Evolutionary conservation across 2,888 invertebrate species (phyloP), one percentile per base, ranked within the genome.

Genomic region (Ophion ventricosus): DNA sequence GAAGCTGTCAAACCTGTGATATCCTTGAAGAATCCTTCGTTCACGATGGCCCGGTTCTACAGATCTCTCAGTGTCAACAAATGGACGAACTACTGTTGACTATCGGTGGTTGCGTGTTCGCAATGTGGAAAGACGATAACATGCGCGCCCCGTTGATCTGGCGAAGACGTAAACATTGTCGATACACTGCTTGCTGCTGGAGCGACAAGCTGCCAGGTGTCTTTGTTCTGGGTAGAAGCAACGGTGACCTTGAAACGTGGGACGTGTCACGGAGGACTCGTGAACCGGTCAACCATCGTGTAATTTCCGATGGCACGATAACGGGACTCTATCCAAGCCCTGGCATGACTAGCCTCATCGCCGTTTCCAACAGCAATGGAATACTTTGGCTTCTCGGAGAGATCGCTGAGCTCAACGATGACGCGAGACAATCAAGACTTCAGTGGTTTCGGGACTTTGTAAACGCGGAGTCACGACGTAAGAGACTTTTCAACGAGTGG

Each of bases 221-320:
- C 35, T 94, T 98, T 85, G 96, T 96, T 89, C 93, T 97, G 61
- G 94, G 96, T 0, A 95, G 96, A 26, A 94, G 94, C 7, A 96
- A 97, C 93, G 98, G 98, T 1, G 95, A 94, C 83, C 93, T 97
- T 23, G 97, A 98, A 92, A 95, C 96, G 3, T 98, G 98, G 98
- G 96, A 97, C 93, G 93, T 98, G 75, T 93, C 96, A 82, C 93
- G 95, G 77, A 94, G 95, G 89, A 96, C 96, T 84, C 96, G 97
- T 87, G 94, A 95, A 83, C 95, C 97, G 0, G 94, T 95, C 69
- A 94, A 96, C 61, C 94, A 95, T 0, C 95, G 96, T 91, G 95
- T 95, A 75, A 94, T 96, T n/a, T 96, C 97, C 2, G 95, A 82
- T 20, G 84, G 85, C 82, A 77, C 85, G 56, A 88, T 91, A 84